These are phyloP conservation scores for Antennarius maculatus DNA, from an alignment of 2,797 vertebrate species.

Conservation along the genomic window DNA sequence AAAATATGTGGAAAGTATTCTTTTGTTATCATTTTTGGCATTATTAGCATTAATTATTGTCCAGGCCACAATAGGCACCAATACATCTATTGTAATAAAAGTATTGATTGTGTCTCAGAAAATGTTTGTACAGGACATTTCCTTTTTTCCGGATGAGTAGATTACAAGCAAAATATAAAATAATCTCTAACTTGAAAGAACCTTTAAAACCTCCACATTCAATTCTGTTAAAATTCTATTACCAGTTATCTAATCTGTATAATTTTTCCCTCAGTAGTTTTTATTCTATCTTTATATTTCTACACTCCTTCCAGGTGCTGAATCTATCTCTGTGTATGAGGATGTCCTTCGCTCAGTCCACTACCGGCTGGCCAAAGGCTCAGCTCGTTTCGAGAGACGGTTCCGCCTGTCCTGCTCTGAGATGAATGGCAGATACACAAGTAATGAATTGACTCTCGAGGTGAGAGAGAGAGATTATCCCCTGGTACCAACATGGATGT, in stretches of 20 bases:
- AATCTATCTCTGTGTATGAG: conserved; percentile 96
- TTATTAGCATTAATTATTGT: background rate
- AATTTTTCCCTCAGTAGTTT: conserved; percentile 13
- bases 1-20: too few relatives aligned
- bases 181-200: too few relatives aligned
- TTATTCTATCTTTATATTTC: background rate
- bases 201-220: conserved; percentile 8
- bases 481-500: background rate
- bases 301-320: conserved; percentile 84
- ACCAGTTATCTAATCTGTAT: background rate
- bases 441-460: conserved; percentile 96
- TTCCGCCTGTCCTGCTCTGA: conserved; percentile 97
- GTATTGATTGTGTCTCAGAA: background rate
- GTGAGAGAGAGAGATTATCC: conserved; percentile 69
- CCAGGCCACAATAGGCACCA: background rate
- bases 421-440: conserved; percentile 98
- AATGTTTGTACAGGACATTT: background rate
- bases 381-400: conserved; percentile 92
- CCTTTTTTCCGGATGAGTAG: background rate
- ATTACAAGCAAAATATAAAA: too few relatives aligned
- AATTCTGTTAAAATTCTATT: conserved; percentile 1
- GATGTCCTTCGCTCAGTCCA: conserved; percentile 93
- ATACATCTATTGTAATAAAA: too few relatives aligned
- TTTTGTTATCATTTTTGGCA: too few relatives aligned
- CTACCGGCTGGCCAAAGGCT: conserved; percentile 88